Evolutionary conservation across 2,888 invertebrate genomes (phyloP), one percentile per base, ranked within the genome.

Genomic region (Plagiodera versicolora): DNA sequence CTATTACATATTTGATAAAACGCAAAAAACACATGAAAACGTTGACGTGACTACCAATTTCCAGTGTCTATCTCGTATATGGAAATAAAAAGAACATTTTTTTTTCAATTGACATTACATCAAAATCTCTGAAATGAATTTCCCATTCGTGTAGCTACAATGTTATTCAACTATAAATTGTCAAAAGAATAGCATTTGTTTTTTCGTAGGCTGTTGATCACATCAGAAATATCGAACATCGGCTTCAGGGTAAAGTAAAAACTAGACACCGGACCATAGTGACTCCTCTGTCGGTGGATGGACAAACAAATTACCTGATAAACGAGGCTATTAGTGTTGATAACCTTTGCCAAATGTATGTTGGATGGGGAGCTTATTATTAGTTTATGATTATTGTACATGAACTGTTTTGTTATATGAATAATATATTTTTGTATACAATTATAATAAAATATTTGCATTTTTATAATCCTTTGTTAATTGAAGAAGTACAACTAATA

Each of bases 271-370:
- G 84, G 72, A 85, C 84, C 68, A 81, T 84, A 57, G 88, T 85
- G 57, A 85, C 91, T 72, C 76, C 79, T 10, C 80, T 95, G 56
- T 97, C 96, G 1, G 91, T 95, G 0, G 95, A 97, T 81, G 98
- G 98, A 8, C 97, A 98, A 82, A 94, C 95, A 0, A 91, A 94
- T 76, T 90, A 91, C 78, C 84, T 99, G 10, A 97, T 99, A 67
- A 86, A 89, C 58, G 95, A 98, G 81, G 96, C 99, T 0, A 94
- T 92, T 14, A 91, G 88, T 78, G 82, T 92, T 54, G 88, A 91
- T 72, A 95, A 95, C 80, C 84, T 99, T 11, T 92, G 94, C 70
- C 91, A 92, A 80, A 99, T 99, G 99, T 99, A 94, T 76, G 86
- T 93, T 55, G 98, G 98, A 8, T 99, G 99, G 99, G 93, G 94